Evolutionary conservation across 1,140 invertebrate genomes (phyloP).

Genomic region (Drosophila baimaii): DNA sequence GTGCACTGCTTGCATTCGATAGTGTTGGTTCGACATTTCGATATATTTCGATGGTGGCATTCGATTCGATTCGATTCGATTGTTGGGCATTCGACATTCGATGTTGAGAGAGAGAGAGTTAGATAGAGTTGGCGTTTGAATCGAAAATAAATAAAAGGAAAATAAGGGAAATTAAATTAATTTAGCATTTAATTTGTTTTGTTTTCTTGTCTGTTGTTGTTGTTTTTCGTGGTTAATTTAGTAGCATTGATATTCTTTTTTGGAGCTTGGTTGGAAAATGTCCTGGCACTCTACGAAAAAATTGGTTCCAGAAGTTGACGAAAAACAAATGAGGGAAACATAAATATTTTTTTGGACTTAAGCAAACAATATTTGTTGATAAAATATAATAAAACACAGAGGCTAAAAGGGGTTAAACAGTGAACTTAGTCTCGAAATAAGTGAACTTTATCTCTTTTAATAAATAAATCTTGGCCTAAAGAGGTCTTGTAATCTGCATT

Average conservation of each 20-base stretch:
- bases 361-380: constrained; percentile 45
- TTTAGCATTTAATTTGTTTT: constrained; percentile 64
- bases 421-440: neutral
- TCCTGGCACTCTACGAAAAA: constrained; percentile 80
- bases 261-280: constrained; percentile 68
- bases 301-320: constrained; percentile 63
- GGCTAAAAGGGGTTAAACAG: constrained; percentile 44
- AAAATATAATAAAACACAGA: constrained; percentile 48
- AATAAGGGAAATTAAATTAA: constrained; percentile 77
- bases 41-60: constrained; percentile 32
- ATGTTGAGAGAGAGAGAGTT: constrained; percentile 65
- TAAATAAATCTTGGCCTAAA: neutral
- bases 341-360: constrained; percentile 43
- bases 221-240: constrained; percentile 51
- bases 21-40: constrained; percentile 42
- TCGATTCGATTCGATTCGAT: constrained; percentile 54
- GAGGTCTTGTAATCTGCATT: no score
- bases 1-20: constrained; percentile 90
- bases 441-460: neutral
- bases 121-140: constrained; percentile 69
- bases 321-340: constrained; percentile 50
- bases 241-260: constrained; percentile 32
- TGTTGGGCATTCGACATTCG: constrained; percentile 46
- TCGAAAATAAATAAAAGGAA: constrained; percentile 66
- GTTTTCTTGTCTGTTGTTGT: no score